Evolutionary conservation across 2,113 vertebrate genomes (phyloP).

Genomic region (Hiodon alosoides): DNA sequence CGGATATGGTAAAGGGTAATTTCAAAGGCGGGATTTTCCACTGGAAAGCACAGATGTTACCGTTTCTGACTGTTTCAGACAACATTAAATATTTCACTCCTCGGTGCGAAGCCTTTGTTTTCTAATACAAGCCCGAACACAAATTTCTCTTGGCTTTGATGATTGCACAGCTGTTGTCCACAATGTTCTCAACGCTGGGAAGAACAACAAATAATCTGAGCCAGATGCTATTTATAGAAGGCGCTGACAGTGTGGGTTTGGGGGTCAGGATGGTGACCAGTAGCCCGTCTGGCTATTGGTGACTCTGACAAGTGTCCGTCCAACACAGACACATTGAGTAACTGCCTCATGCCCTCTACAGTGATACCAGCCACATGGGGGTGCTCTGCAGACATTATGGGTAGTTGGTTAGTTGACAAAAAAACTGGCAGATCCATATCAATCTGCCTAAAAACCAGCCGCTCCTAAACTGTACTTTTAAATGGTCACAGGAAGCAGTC

Average conservation of each 20-base stretch:
- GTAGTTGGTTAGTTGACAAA: no score
- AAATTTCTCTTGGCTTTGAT: background rate
- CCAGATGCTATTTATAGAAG: conserved; percentile 15
- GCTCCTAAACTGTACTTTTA: no score
- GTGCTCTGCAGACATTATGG: no score
- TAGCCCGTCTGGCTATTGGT: background rate
- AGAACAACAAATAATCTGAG: background rate
- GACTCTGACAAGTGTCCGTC: background rate
- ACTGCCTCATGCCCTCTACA: background rate
- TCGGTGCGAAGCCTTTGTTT: no score
- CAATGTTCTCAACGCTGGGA: background rate
- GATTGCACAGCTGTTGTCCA: conserved; percentile 17
- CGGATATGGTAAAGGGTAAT: background rate
- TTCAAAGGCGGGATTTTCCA: background rate
- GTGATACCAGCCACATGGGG: no score
- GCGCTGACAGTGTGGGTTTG: background rate
- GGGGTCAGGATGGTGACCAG: background rate
- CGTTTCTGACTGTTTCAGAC: background rate
- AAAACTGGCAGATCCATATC: no score
- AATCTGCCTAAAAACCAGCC: no score
- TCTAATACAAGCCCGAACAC: conserved; percentile 6
- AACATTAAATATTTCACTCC: background rate
- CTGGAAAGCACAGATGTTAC: background rate
- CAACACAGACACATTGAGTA: background rate
- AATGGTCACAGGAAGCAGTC: no score